Base-by-base conservation (phyloP, 2,888 invertebrate genomes). In the Xestia c-nigrum region DNA sequence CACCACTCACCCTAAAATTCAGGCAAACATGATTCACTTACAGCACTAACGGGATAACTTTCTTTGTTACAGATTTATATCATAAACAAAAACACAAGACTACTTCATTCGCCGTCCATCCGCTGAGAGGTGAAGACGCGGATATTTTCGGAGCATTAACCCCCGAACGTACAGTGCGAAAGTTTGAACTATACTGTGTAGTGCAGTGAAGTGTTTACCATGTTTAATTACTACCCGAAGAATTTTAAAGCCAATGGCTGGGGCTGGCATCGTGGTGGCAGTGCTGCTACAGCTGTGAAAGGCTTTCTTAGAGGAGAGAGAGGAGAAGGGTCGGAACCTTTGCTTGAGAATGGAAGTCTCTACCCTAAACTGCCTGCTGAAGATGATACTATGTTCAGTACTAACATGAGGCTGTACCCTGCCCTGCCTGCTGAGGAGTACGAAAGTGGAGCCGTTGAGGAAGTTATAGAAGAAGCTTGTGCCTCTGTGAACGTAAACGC, bases 241-340 rank as follows among this genome's bases (percentile, higher is more conserved):
- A 96, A 96, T 85, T 94, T 96, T 78, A 95, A 93, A 75, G 96
- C 96, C 64, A 95, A 96, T 76, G 96, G 96, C 2, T 96, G 95
- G 96, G 96, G 96, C 0, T 96, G 96, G 96, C 96, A 96, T 82
- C 89, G 96, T 31, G 84, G 90, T 0, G 88, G 89, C 9, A 93
- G 84, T n/a, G 94, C 94, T 2, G 89, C 95, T 0, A 89, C 91
- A 0, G 96, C 96, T 10, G 95, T 95, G 0, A 89, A 90, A 16
- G 95, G 96, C 0, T 96, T 96, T 78, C 86, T 96, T 79, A 94
- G 91, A 71, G 91, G 91, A 7, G 96, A 95, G 81, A 90, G 96
- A 31, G 96, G 94, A 4, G 94, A 92, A 72, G 91, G 90, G 4
- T 86, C 90, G 5, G 95, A 94, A 59, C 92, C 93, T 1, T 81